Percentiles rank a stretch among this genome's conserved stretches.
These are phyloP conservation scores for Thymelicus sylvestris DNA, from an alignment of 2,888 invertebrate genomes.

Conservation along the genomic window DNA sequence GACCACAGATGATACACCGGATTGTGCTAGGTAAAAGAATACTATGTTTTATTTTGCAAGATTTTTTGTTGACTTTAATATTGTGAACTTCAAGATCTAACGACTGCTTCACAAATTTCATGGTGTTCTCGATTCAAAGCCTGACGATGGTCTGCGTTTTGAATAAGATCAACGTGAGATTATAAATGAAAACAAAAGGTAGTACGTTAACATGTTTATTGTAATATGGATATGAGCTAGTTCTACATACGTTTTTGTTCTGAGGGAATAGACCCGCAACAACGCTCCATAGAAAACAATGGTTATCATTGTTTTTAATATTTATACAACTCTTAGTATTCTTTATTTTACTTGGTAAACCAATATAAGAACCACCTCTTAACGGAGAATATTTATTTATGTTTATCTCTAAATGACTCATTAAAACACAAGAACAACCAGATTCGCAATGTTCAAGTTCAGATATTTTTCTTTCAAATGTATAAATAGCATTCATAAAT, in stretches of 20 bases:
- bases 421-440: conserved; percentile 34
- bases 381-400: conserved; percentile 34
- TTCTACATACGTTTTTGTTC: conserved; percentile 35
- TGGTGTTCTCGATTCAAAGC: neutral
- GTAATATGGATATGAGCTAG: conserved; percentile 40
- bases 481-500: neutral
- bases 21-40: neutral
- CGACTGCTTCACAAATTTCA: conserved; percentile 2
- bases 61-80: neutral
- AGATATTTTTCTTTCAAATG: conserved; percentile 26
- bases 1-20: neutral
- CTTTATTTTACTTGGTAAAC: conserved; percentile 25
- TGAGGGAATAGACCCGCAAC: conserved; percentile 34
- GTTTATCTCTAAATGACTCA: conserved; percentile 35
- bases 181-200: too few species aligned
- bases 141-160: neutral
- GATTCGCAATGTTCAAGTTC: conserved; percentile 39
- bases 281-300: conserved; percentile 38
- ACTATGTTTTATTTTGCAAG: neutral
- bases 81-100: conserved; percentile 1
- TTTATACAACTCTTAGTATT: conserved; percentile 37
- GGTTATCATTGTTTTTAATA: conserved; percentile 33
- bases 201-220: too few species aligned
- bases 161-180: too few species aligned
- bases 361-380: conserved; percentile 30